phyloP scores from a whole-genome alignment of 2,797 vertebrate species.

The Acanthurus leucopareius region DNA sequence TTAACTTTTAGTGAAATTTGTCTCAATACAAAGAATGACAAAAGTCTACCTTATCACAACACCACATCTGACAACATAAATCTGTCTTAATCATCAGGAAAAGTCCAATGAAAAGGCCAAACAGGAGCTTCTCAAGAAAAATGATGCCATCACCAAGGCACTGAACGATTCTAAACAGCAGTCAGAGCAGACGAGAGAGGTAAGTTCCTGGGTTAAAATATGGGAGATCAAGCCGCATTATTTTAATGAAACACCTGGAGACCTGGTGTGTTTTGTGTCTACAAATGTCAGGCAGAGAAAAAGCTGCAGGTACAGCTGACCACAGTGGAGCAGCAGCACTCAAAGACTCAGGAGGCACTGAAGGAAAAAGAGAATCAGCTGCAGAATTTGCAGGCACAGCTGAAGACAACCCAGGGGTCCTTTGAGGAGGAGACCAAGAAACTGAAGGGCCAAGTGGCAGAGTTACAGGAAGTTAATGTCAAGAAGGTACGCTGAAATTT shows the following conservation, averaged over 20 bases:
- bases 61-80: not conserved
- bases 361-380: constrained; percentile 89
- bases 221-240: not conserved
- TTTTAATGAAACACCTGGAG: constrained; percentile 2
- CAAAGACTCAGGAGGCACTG: constrained; percentile 84
- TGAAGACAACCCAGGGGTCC: constrained; percentile 87
- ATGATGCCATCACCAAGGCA: constrained; percentile 87
- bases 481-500: constrained; percentile 86
- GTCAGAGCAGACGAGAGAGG: constrained; percentile 90
- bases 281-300: constrained; percentile 85
- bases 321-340: constrained; percentile 84
- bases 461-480: constrained; percentile 85
- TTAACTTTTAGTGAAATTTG: not conserved
- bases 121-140: constrained; percentile 89
- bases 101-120: constrained; percentile 90
- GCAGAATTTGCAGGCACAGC: constrained; percentile 86
- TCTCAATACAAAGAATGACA: not conserved
- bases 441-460: constrained; percentile 85
- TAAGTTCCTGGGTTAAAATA: constrained; percentile 59
- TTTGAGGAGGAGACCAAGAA: constrained; percentile 89
- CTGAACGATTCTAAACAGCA: constrained; percentile 88
- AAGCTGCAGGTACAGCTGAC: constrained; percentile 87
- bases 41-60: not conserved
- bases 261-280: constrained; percentile 7
- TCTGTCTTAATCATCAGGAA: constrained; percentile 84